phyloP scores from a whole-genome alignment of 1,140 invertebrate genomes.

The Caenorhabditis tropicalis region DNA sequence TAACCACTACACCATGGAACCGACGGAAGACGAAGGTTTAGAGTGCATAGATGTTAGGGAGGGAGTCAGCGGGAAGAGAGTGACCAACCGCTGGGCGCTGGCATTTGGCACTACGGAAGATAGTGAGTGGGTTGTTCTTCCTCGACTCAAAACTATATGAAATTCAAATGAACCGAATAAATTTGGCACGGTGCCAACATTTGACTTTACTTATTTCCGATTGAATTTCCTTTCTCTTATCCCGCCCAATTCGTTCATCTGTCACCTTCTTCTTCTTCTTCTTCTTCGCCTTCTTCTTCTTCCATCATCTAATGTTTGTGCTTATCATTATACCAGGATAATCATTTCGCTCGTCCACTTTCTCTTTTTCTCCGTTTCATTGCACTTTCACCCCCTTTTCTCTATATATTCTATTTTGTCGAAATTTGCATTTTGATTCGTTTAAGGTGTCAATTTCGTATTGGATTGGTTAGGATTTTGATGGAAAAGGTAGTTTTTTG shows the following conservation, averaged over 20 bases:
- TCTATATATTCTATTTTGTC: not conserved
- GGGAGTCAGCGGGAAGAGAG: not conserved
- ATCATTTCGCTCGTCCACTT: constrained; percentile 16
- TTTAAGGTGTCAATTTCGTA: not conserved
- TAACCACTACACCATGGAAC: constrained; percentile 65
- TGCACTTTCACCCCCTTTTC: not conserved
- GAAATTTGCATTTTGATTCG: not conserved
- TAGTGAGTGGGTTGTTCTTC: no score
- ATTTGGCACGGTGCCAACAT: not conserved
- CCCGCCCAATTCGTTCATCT: not conserved
- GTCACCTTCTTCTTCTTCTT: not conserved
- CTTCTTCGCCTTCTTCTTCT: not conserved
- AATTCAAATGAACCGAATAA: no score
- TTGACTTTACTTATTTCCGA: not conserved
- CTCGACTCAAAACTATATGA: no score
- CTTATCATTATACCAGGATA: constrained; percentile 44
- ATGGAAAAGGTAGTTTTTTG: not conserved
- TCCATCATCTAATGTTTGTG: constrained; percentile 12
- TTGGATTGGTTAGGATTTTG: not conserved
- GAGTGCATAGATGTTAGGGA: not conserved
- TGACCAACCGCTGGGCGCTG: not conserved
- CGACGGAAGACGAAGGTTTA: not conserved
- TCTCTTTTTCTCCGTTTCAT: not conserved
- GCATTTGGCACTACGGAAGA: no score
- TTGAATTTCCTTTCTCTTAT: no score